Evolutionary conservation across 2,888 invertebrate genomes (phyloP).

Genomic region (Cylloceria caligata): DNA sequence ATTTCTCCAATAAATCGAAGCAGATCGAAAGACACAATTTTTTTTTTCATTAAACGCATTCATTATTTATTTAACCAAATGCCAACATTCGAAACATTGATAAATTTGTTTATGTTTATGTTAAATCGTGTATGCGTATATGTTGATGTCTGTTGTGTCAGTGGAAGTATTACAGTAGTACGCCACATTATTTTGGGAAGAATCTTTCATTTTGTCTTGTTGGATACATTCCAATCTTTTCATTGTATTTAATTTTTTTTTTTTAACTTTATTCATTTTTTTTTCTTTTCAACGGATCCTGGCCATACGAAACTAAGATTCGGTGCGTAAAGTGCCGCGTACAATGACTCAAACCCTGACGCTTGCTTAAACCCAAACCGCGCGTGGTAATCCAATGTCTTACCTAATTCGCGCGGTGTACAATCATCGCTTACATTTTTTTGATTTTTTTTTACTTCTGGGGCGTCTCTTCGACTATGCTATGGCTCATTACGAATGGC

Average conservation of each 20-base stretch:
- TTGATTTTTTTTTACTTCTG: slow-evolving; percentile 32
- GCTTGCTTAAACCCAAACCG: slow-evolving; percentile 27
- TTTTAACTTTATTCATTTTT: slow-evolving; percentile 17
- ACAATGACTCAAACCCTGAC: slow-evolving; percentile 33
- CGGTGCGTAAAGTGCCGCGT: slow-evolving; percentile 40
- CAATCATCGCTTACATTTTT: slow-evolving; percentile 67
- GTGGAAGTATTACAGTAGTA: slow-evolving; percentile 7
- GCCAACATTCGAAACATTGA: slow-evolving; percentile 82
- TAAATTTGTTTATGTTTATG: slow-evolving; percentile 73
- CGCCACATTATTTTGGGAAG: background rate
- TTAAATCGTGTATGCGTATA: slow-evolving; percentile 58
- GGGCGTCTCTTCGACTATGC: slow-evolving; percentile 69
- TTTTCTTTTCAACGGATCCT: slow-evolving; percentile 28
- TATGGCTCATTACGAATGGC: slow-evolving; percentile 76
- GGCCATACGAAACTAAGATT: slow-evolving; percentile 53
- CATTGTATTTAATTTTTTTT: background rate
- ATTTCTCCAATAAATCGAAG: background rate
- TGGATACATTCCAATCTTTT: background rate
- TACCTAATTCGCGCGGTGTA: slow-evolving; percentile 27
- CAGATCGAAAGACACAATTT: background rate
- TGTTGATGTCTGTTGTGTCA: slow-evolving; percentile 66
- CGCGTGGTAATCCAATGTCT: slow-evolving; percentile 25
- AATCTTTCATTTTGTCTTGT: slow-evolving; percentile 13
- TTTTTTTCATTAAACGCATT: slow-evolving; percentile 74
- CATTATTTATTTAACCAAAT: slow-evolving; percentile 82